Evolutionary conservation across 2,797 vertebrate species (phyloP), one percentile per base, ranked within the genome.

Genomic region (Rhadinocentrus ornatus): DNA sequence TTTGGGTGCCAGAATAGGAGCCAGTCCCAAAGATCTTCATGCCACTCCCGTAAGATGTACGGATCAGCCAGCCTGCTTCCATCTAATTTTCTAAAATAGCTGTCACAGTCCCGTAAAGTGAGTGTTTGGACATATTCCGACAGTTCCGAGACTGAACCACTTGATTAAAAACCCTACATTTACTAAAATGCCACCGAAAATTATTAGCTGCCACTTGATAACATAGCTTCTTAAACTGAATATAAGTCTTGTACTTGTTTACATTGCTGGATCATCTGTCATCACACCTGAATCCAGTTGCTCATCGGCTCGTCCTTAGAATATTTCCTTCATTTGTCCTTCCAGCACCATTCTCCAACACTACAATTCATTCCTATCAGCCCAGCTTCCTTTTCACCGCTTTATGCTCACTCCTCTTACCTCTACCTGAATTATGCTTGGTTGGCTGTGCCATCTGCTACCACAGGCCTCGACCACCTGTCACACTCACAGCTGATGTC

Each of bases 401-500:
- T 13, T 24, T 24, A 52, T 52, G 50, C 50, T 26, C 50, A 15
- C 50, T 24, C 50, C 3, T 52, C 50, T 52, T 52, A 52, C 22
- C 50, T 52, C 50, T 22, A 24, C 22, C 50, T 52, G 24, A 24
- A 15, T 52, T 52, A 24, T 24, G 22, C 20, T 24, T 2, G 24
- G 22, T 13, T 24, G 26, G 50, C 50, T 52, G 11, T 26, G 50
- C 50, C 50, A 52, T 52, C 22, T 52, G 50, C 50, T 52, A 13
- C 22, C n/a, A n/a, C 20, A 48, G 46, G 8, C 50, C 50, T 24
- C 50, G 50, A 52, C 22, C 50, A 11, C 50, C 50, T 52, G 50
- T 52, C 50, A 11, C 50, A 52, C 22, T 52, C 50, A 52, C 11
- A 52, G 50, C 50, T 52, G 50, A 52, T 52, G 50, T 52, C 50